A percentile compares a stretch with the other conserved stretches of the same genome.
phyloP scores from a whole-genome alignment of 2,888 invertebrate species.

The Cancer borealis region DNA sequence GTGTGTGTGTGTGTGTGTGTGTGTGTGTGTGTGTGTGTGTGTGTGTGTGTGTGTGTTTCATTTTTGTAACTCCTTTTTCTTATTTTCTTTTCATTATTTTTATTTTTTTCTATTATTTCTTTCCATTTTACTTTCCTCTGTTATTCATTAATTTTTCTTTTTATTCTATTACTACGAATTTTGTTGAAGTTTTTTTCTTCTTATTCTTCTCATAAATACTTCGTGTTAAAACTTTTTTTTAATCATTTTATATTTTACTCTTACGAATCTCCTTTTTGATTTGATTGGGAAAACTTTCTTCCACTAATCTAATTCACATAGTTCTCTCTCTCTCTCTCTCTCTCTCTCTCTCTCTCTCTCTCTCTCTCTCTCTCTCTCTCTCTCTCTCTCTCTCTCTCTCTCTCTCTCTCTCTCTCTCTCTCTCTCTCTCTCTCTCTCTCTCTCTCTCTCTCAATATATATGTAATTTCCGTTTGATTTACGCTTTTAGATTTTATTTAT shows the following conservation, averaged over 20 bases:
- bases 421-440: conserved; percentile 7
- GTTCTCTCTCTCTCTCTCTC: background rate
- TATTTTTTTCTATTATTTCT: background rate
- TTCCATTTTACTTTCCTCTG: background rate
- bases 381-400: background rate
- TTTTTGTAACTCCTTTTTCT: background rate
- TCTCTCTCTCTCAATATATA: background rate
- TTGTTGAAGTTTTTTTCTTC: background rate
- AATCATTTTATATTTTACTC: background rate
- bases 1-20: conserved; percentile 49
- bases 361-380: background rate
- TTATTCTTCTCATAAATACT: background rate
- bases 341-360: background rate
- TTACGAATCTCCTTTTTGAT: background rate
- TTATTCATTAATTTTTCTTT: too few relatives aligned
- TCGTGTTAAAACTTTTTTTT: background rate
- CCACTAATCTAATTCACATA: background rate
- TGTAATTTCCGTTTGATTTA: background rate
- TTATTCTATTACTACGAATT: background rate
- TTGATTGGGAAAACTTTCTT: background rate
- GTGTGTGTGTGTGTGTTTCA: background rate
- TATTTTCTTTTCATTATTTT: background rate
- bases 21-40: conserved; percentile 47
- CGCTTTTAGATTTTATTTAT: too few relatives aligned
- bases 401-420: background rate